Conservation (phyloP, 2,888 invertebrate genomes). For the Esperia sulphurella region DNA sequence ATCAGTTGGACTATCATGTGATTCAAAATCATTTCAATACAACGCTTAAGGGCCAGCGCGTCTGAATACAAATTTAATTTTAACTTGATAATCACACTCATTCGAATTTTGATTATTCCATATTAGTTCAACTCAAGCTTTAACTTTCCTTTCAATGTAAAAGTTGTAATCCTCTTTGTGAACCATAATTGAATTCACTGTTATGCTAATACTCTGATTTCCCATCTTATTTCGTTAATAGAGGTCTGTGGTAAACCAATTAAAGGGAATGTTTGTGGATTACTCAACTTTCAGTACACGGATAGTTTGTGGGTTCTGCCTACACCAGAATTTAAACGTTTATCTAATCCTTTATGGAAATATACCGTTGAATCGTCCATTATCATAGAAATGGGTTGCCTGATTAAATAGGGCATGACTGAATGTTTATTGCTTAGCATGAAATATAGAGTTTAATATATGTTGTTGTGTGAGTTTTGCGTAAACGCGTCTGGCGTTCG, state of each 20-base stretch:
- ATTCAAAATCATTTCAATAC: slow-evolving; percentile 6
- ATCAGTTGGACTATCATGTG: too few relatives aligned
- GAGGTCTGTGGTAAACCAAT: slow-evolving; percentile 77
- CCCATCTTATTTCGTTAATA: slow-evolving; percentile 79
- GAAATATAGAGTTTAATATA: slow-evolving; percentile 34
- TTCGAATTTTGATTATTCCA: slow-evolving; percentile 73
- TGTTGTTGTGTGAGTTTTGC: slow-evolving; percentile 18
- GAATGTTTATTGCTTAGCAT: slow-evolving; percentile 19
- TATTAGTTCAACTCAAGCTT: slow-evolving; percentile 67
- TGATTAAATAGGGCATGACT: slow-evolving; percentile 22
- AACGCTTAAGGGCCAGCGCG: slow-evolving; percentile 23
- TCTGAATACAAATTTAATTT: slow-evolving; percentile 56
- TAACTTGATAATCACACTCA: slow-evolving; percentile 57
- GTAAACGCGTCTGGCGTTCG: slow-evolving; percentile 21
- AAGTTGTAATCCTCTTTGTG: slow-evolving; percentile 80
- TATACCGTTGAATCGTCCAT: slow-evolving; percentile 29
- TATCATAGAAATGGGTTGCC: slow-evolving; percentile 24
- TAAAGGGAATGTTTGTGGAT: slow-evolving; percentile 75
- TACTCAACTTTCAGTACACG: slow-evolving; percentile 67
- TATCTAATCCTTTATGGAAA: slow-evolving; percentile 42
- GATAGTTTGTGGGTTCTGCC: slow-evolving; percentile 58
- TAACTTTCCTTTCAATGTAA: slow-evolving; percentile 76
- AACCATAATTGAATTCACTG: slow-evolving; percentile 78
- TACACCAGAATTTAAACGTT: slow-evolving; percentile 53
- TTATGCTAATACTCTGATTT: slow-evolving; percentile 79